Percentiles rank a stretch among this genome's conserved stretches.
These are phyloP conservation scores for Willisornis vidua DNA, from an alignment of 2,113 vertebrate genomes.

Conservation along the genomic window DNA sequence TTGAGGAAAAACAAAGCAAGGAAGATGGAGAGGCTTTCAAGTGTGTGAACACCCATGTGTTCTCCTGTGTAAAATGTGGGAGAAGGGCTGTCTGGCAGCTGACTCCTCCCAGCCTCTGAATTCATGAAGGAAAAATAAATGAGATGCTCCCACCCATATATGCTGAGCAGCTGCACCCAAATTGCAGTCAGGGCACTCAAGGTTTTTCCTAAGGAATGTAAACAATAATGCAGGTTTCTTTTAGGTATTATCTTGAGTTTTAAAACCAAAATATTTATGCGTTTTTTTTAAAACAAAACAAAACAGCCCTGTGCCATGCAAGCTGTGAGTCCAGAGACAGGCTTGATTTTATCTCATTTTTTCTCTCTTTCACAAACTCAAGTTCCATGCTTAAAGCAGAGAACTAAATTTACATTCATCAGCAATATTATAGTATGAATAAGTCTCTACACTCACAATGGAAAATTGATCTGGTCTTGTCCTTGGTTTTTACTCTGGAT, in stretches of 20 bases:
- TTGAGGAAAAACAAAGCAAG: background rate
- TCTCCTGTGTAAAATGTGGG: background rate
- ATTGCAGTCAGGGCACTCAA: background rate
- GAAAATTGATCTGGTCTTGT: background rate
- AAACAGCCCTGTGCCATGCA: background rate
- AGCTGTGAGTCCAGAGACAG: background rate
- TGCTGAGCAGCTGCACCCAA: background rate
- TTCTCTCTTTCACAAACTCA: background rate
- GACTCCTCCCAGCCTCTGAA: background rate
- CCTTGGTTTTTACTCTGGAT: background rate
- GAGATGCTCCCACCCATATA: too few relatives aligned
- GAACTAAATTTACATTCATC: background rate
- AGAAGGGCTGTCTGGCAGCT: background rate
- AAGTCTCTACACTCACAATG: background rate
- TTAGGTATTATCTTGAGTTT: background rate
- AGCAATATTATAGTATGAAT: background rate
- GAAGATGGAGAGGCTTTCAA: background rate
- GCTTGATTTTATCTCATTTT: background rate
- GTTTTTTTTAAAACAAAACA: background rate
- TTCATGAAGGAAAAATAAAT: background rate
- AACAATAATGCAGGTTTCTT: background rate
- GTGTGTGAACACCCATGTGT: background rate
- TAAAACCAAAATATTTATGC: background rate
- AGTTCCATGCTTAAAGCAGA: background rate
- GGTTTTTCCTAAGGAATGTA: background rate